Conservation (phyloP, 2,888 invertebrate species). For the Prosopocoilus inquinatus region DNA sequence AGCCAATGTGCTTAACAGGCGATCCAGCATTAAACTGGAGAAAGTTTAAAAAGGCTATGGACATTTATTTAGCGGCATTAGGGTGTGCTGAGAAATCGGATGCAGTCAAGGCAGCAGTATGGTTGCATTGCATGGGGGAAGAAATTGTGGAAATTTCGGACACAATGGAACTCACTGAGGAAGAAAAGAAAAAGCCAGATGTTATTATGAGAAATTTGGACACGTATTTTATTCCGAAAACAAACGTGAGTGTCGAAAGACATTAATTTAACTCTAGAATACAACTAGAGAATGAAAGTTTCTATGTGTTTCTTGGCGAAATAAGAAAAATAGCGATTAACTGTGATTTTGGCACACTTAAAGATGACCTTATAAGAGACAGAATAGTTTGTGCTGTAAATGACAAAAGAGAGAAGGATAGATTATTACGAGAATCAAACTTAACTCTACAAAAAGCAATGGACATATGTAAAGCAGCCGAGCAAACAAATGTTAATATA, state of each 20-base stretch:
- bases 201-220: no score
- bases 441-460: constrained; percentile 6
- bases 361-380: constrained; percentile 6
- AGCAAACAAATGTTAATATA: constrained; percentile 6
- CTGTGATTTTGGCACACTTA: constrained; percentile 6
- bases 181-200: constrained; percentile 2
- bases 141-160: constrained; percentile 12
- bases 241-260: constrained; percentile 3
- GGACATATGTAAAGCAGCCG: constrained; percentile 12
- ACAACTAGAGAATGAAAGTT: not conserved
- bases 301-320: constrained; percentile 2
- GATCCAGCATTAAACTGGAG: constrained; percentile 23
- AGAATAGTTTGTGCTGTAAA: constrained; percentile 5
- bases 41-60: constrained; percentile 18
- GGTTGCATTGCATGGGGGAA: constrained; percentile 19
- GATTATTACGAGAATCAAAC: constrained; percentile 3
- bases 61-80: constrained; percentile 15
- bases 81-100: constrained; percentile 12
- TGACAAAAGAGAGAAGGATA: constrained; percentile 1
- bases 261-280: constrained; percentile 4
- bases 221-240: constrained; percentile 3
- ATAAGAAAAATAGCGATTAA: constrained; percentile 9
- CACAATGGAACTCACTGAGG: constrained; percentile 11
- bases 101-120: constrained; percentile 15
- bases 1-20: constrained; percentile 23